Evolutionary conservation across 2,888 invertebrate species (phyloP), one percentile per base, ranked within the genome.

Genomic region (Carabus problematicus): DNA sequence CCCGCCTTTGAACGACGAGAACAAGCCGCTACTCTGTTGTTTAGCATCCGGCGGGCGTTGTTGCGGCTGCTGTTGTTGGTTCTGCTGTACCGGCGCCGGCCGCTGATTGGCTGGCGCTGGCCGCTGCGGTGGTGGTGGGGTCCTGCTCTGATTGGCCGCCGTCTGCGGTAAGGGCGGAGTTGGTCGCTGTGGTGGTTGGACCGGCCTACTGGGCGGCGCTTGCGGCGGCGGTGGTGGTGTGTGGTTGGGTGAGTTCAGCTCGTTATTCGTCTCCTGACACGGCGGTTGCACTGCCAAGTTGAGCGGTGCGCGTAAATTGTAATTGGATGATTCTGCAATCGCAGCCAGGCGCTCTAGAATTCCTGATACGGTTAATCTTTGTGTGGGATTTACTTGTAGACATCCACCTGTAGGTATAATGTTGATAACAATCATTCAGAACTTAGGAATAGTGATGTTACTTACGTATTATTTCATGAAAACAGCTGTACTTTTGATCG

Each of bases 391-490:
- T 55, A 91, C 88, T 76, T 89, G 88, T 70, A 95, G 85, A 78
- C 93, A 93, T 70, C 93, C 93, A 79, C 84, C 91, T 87, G 85
- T 73, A 79, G 84, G 82, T 80, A 80, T 76, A 42, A 40, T 54
- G 2, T 6, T 29, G 3, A 29, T 29, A 3, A 29, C 29, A 29
- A 2, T 29, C 29, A 47, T 9, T 12, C 12, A 43, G 43, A n/a
- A 43, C 3, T 3, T 1, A 12, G 11, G 43, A 12, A n/a, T 43
- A 14, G 47, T 6, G 47, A 14, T 8, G 55, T 71, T 75, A 86
- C 89, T 88, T 84, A 93, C 95, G 88, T 77, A 97, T 95, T 68
- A 95, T 88, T 75, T 95, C 93, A 81, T 97, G 92, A 79, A 97
- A 94, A 79, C 94, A 92, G 73, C 89, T 86, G 78, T 90, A 93